These are phyloP conservation scores for Gadus chalcogrammus DNA, from an alignment of 2,113 vertebrate genomes.

Conservation along the genomic window DNA sequence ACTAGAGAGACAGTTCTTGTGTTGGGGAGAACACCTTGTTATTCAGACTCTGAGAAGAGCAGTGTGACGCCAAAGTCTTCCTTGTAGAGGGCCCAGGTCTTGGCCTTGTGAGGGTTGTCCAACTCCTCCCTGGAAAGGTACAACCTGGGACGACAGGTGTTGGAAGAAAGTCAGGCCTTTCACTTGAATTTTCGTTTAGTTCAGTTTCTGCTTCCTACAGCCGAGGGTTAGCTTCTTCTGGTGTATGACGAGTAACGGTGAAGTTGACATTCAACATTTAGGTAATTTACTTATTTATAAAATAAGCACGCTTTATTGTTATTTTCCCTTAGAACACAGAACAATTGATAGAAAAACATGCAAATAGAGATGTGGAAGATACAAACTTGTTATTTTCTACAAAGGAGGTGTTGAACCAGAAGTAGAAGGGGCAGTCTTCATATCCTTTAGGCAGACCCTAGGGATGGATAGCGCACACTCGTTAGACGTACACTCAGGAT, in stretches of 20 bases:
- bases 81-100: conserved; percentile 85
- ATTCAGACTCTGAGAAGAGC: conserved; percentile 70
- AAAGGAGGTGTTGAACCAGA: conserved; percentile 96
- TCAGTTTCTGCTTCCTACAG: too few relatives aligned
- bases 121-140: conserved; percentile 84
- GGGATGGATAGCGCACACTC: conserved; percentile 1
- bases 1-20: too few relatives aligned
- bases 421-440: conserved; percentile 89
- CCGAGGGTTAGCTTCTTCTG: too few relatives aligned
- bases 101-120: conserved; percentile 92
- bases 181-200: neutral
- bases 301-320: too few relatives aligned
- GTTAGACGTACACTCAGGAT: too few relatives aligned
- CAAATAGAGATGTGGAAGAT: neutral
- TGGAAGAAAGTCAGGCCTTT: neutral
- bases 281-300: too few relatives aligned
- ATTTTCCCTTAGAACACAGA: too few relatives aligned
- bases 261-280: too few relatives aligned
- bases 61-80: conserved; percentile 86
- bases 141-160: conserved; percentile 70
- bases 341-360: too few relatives aligned
- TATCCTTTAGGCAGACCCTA: conserved; percentile 89
- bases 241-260: too few relatives aligned
- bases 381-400: conserved; percentile 83
- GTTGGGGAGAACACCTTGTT: neutral